Evolutionary conservation across 2,888 invertebrate species (phyloP), one percentile per base, ranked within the genome.

Genomic region (Anoplius nigerrimus): DNA sequence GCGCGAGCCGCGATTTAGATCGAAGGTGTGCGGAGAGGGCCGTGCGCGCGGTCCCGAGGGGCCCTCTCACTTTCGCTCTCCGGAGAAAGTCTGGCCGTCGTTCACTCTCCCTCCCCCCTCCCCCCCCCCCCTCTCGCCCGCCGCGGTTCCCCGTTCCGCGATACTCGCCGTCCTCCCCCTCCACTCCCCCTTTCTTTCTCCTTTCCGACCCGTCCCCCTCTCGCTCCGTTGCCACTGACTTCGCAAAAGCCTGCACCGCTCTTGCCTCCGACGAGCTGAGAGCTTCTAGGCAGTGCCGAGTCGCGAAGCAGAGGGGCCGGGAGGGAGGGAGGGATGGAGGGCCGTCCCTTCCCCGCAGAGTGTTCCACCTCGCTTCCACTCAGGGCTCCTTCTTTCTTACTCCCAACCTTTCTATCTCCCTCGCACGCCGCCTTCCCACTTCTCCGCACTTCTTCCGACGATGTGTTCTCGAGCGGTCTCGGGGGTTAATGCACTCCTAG

Each of bases 1-100:
- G 52, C 20, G 52, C 20, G 52, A 22, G 54, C 27, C 54, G 63
- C 63, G 67, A 75, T 58, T 55, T 21, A 43, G 27, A 62, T 18
- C 53, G 24, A 66, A 69, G 62, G 67, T 69, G 65, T 27, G 52
- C 59, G 57, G 64, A 59, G 67, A 65, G 74, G 66, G 69, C 70
- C 72, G 78, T 69, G 60, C 62, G 71, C 68, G 58, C 73, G 74
- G 74, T 72, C 71, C 67, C 70, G 74, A 58, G 70, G 75, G 82
- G 72, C 79, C 86, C 87, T 84, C 86, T 88, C 85, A 88, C 88
- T 88, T 88, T 88, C 88, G 86, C 88, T 87, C 78, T 83, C 75
- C 78, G 85, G 88, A 87, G 88, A 88, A 88, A 88, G 88, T 88
- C 83, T 76, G 76, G 27, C 60, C 69, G 72, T 60, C 62, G 42